Evolutionary conservation across 2,113 vertebrate species (phyloP).

Genomic region (Thomomys bottae): DNA sequence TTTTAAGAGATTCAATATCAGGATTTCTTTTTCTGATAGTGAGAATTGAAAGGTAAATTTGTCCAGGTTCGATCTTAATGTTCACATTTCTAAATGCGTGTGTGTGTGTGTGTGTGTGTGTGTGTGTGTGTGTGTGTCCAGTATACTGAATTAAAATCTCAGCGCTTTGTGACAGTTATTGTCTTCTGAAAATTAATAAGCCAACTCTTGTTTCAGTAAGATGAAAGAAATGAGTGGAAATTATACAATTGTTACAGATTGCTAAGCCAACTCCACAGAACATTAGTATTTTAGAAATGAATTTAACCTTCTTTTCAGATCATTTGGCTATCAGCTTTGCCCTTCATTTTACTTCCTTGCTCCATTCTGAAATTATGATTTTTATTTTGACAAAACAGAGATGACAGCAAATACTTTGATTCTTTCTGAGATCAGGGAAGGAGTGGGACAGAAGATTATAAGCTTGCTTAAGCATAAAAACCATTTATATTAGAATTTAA

Average conservation of each 20-base stretch:
- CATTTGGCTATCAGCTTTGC: neutral
- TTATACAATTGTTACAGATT: neutral
- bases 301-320: neutral
- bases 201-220: slow-evolving; percentile 23
- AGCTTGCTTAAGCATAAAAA: slow-evolving; percentile 27
- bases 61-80: neutral
- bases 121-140: neutral
- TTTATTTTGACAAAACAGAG: slow-evolving; percentile 45
- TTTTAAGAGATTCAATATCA: slow-evolving; percentile 12
- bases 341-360: neutral
- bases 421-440: slow-evolving; percentile 39
- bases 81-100: neutral
- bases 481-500: slow-evolving; percentile 50
- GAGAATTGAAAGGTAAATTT: neutral
- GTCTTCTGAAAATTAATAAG: slow-evolving; percentile 21
- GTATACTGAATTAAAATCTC: neutral
- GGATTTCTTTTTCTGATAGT: neutral
- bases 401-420: slow-evolving; percentile 45
- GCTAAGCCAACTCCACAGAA: neutral
- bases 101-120: no score
- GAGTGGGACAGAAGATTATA: slow-evolving; percentile 34
- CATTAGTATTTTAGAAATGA: neutral
- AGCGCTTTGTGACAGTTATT: neutral
- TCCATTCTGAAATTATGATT: slow-evolving; percentile 29
- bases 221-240: neutral